Conservation (phyloP, 2,888 invertebrate species). For the Ormyrus rosae region DNA sequence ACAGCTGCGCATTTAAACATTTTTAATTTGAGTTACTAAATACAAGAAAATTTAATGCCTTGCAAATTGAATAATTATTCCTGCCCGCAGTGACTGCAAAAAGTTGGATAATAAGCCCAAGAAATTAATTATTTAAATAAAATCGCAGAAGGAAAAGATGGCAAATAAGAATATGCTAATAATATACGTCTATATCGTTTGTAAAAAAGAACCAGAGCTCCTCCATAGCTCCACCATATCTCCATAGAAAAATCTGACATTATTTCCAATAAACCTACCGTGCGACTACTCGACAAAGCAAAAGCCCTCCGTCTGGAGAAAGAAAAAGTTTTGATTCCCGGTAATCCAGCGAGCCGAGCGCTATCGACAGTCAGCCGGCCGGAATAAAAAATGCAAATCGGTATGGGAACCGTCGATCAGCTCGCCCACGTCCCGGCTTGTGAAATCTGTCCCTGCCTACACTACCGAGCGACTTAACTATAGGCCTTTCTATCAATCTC, state of each 20-base stretch:
- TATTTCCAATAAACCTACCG: no score
- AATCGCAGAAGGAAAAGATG: background rate
- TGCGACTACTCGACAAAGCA: no score
- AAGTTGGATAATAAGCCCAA: no score
- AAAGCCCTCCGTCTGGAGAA: background rate
- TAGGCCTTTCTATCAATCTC: constrained; percentile 15
- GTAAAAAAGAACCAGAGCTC: no score
- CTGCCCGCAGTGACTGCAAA: no score
- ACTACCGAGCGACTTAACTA: constrained; percentile 17
- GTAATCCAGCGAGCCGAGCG: constrained; percentile 10
- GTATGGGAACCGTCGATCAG: constrained; percentile 40
- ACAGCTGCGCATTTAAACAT: no score
- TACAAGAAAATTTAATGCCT: no score
- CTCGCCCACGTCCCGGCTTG: constrained; percentile 17
- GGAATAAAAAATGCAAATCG: constrained; percentile 49
- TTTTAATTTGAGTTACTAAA: no score
- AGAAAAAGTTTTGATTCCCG: background rate
- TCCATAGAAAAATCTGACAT: no score
- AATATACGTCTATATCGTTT: no score
- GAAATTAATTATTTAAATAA: background rate
- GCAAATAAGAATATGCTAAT: background rate
- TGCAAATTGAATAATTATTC: no score
- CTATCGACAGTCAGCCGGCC: background rate
- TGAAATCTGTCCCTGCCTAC: constrained; percentile 35
- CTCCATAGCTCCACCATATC: no score